A percentile compares a stretch with the other conserved stretches of the same genome.
Conservation (phyloP, 1,140 invertebrate species). For the Leptinotarsa lineolata region DNA sequence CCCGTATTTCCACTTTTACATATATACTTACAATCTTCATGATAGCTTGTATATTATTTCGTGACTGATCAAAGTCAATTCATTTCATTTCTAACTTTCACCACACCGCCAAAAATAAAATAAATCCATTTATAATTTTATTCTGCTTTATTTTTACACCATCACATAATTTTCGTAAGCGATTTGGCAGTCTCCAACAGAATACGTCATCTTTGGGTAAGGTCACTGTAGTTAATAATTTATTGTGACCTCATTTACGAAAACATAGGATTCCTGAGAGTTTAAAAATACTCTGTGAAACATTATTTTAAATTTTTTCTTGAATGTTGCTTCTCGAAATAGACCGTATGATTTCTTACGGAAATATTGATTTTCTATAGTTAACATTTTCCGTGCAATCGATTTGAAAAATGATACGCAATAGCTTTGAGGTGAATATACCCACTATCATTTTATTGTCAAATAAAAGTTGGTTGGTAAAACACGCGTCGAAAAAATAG, state of each 20-base stretch:
- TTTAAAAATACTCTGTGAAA: background rate
- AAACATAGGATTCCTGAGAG: background rate
- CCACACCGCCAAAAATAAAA: background rate
- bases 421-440: no score
- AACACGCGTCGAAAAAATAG: no score
- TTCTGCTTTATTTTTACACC: slow-evolving; percentile 1
- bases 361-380: no score
- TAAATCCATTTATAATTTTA: background rate
- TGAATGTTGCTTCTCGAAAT: background rate
- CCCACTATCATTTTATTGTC: no score
- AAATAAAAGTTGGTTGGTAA: no score
- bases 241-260: slow-evolving; percentile 22
- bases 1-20: no score
- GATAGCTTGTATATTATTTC: background rate
- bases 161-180: background rate
- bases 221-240: slow-evolving; percentile 4
- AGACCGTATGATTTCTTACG: background rate
- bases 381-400: no score
- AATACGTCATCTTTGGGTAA: slow-evolving; percentile 9
- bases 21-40: no score
- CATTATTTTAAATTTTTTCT: background rate
- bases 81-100: background rate
- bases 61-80: background rate
- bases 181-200: slow-evolving; percentile 1
- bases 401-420: no score